Base-by-base conservation (phyloP, 1,140 invertebrate species). In the Cyrtorhinus lividipennis region DNA sequence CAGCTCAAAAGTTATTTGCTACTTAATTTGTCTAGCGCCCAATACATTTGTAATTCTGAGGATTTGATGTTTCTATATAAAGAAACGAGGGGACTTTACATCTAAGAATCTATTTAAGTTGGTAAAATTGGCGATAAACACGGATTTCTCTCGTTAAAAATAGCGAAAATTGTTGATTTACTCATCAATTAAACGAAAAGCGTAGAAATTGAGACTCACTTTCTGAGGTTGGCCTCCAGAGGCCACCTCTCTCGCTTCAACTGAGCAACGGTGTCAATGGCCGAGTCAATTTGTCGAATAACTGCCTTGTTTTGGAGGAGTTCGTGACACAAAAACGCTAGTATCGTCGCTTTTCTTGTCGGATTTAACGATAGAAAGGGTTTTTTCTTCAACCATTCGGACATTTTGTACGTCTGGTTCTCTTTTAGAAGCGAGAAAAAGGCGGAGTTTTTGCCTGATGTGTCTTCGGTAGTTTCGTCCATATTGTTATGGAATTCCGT, bases 241-340 rank as follows among this genome's bases (percentile, higher is more conserved):
- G 88, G 78, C 74, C 88, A 90, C 65, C 87, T 79, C 69, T 92
- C 88, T 67, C 87, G 85, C 64, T 83, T 81, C 56, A 87, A 77
- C 68, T 87, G 84, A 56, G 82, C 82, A 18, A 87, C 82, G 44
- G 80, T 85, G 62, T 90, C 87, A 26, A 90, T 75, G 38, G 86
- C 83, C 23, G 77, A 80, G 65, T 91, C 88, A 56, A 91, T 84
- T 74, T 90, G 87, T 13, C 83, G 77, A 66, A 90, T 79, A 66
- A 95, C 85, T 45, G 87, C 82, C 76, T 93, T 92, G 72, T 93
- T 94, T 74, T 92, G 90, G 56, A 95, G 76, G 67, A 97, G 78
- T 76, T 97, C 92, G 76, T 97, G 92, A 75, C 92, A 95, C 1
- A 97, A 78, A 74, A 90, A 93, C 1, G 87, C 88, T 26, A 96